Percentiles rank a stretch among this genome's conserved stretches.
phyloP scores from a whole-genome alignment of 2,888 invertebrate genomes.

The Chloroclystis v-ata region DNA sequence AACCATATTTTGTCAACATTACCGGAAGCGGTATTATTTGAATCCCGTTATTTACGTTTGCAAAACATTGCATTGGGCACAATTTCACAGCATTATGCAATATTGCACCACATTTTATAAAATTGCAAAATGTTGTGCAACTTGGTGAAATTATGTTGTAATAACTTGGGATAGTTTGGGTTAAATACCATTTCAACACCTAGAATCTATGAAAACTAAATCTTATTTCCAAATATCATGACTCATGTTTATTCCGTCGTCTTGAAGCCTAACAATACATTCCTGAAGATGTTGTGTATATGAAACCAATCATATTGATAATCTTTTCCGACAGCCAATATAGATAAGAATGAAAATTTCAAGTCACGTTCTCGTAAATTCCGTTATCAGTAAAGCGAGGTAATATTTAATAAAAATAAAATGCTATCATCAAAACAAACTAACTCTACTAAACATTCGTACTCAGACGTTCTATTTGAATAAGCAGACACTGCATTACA shows the following conservation, averaged over 20 bases:
- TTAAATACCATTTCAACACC: slow-evolving; percentile 16
- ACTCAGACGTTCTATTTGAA: too few species aligned
- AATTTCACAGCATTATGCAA: slow-evolving; percentile 30
- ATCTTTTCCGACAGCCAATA: not conserved
- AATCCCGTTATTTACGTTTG: slow-evolving; percentile 28
- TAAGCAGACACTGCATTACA: not conserved
- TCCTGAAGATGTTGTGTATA: not conserved
- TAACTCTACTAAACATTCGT: not conserved
- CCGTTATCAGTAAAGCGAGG: not conserved
- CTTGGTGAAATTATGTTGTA: slow-evolving; percentile 31
- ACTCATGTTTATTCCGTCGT: not conserved
- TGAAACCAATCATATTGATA: not conserved
- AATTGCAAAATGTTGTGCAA: slow-evolving; percentile 28
- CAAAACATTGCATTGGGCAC: slow-evolving; percentile 28
- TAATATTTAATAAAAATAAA: not conserved
- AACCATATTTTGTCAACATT: slow-evolving; percentile 33
- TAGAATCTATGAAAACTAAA: not conserved
- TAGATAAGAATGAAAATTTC: not conserved
- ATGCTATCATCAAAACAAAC: slow-evolving; percentile 18
- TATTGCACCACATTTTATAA: slow-evolving; percentile 23
- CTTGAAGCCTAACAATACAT: not conserved
- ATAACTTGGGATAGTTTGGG: slow-evolving; percentile 17
- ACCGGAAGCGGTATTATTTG: slow-evolving; percentile 28
- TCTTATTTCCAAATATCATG: not conserved
- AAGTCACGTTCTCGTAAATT: not conserved